These are phyloP conservation scores for Pseudachorutes palmiensis DNA, from an alignment of 1,140 invertebrate genomes.

Conservation along the genomic window DNA sequence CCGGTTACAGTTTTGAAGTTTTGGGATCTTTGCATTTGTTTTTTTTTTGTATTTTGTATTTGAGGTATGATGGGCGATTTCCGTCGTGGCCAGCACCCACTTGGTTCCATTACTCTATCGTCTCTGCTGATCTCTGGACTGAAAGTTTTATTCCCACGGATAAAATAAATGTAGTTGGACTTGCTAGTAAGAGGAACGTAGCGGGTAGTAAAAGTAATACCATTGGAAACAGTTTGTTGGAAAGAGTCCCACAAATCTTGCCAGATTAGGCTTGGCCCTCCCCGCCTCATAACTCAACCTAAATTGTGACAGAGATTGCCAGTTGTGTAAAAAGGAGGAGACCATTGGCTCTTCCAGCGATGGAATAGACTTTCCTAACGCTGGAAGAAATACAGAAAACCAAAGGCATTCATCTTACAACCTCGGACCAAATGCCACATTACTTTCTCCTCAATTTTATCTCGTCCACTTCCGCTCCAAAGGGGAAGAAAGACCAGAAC, in stretches of 20 bases:
- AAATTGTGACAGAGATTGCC: conserved; percentile 37
- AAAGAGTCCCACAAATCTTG: conserved; percentile 26
- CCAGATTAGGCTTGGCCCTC: conserved; percentile 27
- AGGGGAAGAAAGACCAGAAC: background rate
- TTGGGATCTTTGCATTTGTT: background rate
- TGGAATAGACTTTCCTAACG: background rate
- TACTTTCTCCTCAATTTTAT: background rate
- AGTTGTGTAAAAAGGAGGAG: conserved; percentile 5
- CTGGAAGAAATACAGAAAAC: background rate
- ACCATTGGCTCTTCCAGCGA: background rate
- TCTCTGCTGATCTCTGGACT: conserved; percentile 5
- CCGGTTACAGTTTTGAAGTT: no score
- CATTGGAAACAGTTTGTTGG: conserved; percentile 7
- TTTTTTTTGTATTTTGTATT: background rate
- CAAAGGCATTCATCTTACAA: background rate
- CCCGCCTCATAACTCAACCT: conserved; percentile 29
- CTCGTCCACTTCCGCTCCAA: background rate
- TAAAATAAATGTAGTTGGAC: conserved; percentile 2
- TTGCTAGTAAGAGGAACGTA: background rate
- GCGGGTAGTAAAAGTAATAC: background rate
- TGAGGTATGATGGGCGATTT: background rate
- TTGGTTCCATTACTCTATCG: background rate
- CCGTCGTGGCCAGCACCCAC: background rate
- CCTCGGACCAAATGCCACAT: background rate
- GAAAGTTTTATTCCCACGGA: conserved; percentile 7